These are phyloP conservation scores for Prunella strophiata DNA, from an alignment of 2,797 vertebrate species.

Conservation along the genomic window DNA sequence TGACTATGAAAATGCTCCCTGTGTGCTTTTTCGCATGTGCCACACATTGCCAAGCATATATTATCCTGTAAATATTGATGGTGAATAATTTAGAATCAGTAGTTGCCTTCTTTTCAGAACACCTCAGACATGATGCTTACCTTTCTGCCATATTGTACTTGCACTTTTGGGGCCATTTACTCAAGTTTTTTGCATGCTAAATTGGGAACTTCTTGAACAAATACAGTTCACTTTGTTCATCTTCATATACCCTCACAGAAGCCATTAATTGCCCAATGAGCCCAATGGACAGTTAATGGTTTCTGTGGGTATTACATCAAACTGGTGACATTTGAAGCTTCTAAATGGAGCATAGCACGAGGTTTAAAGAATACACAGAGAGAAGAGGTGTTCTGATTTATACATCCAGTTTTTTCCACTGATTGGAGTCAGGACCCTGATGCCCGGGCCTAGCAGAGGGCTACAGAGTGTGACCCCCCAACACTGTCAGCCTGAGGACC, in stretches of 20 bases:
- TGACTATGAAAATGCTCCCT: neutral
- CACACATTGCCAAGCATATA: neutral
- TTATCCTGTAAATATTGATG: slow-evolving; percentile 27
- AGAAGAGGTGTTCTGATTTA: neutral
- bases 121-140: neutral
- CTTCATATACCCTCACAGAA: neutral
- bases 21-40: neutral
- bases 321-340: neutral
- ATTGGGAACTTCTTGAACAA: neutral
- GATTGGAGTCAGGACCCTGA: neutral
- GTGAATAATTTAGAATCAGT: neutral
- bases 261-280: slow-evolving; percentile 14
- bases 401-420: neutral
- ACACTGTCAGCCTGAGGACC: neutral
- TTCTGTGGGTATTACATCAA: slow-evolving; percentile 18
- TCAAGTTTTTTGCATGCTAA: neutral
- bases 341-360: neutral
- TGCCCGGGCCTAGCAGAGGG: neutral
- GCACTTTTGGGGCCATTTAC: neutral
- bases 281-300: neutral
- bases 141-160: neutral
- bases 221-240: neutral
- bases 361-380: neutral
- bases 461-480: neutral
- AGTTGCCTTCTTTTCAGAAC: neutral